Conservation (phyloP, 2,797 vertebrate genomes). For the Microctenopoma stevenorrisi region DNA sequence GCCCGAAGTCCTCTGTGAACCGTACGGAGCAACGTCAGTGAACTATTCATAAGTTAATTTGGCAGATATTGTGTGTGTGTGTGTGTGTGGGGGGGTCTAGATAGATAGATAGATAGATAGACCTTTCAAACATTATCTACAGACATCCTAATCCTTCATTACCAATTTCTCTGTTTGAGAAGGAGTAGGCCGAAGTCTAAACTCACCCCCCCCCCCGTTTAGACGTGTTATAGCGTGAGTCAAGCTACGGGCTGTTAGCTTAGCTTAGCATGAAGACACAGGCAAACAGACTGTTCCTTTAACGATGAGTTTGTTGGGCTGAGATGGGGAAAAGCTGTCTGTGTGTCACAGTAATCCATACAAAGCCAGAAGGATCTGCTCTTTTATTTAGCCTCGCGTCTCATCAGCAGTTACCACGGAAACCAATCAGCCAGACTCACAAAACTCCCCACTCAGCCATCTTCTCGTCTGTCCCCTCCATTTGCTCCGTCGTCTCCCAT, state of each 20-base stretch:
- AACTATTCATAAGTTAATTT: constrained; percentile 15
- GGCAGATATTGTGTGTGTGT: too few relatives aligned
- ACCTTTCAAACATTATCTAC: too few relatives aligned
- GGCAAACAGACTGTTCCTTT: background rate
- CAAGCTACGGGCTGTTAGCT: too few relatives aligned
- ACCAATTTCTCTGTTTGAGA: too few relatives aligned
- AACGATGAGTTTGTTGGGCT: background rate
- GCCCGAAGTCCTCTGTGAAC: background rate
- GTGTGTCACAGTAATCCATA: constrained; percentile 51
- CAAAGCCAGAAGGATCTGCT: constrained; percentile 47
- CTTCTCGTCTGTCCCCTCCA: constrained; percentile 56
- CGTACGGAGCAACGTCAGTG: background rate
- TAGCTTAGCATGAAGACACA: background rate
- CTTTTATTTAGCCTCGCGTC: constrained; percentile 63
- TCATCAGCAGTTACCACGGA: constrained; percentile 81
- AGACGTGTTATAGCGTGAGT: too few relatives aligned
- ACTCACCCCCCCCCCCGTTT: too few relatives aligned
- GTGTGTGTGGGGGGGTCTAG: too few relatives aligned
- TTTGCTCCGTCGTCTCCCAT: constrained; percentile 43
- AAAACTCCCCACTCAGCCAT: constrained; percentile 56
- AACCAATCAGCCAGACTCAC: constrained; percentile 76
- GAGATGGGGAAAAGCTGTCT: constrained; percentile 3
- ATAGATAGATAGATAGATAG: too few relatives aligned
- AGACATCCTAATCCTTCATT: too few relatives aligned
- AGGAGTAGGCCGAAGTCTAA: too few relatives aligned